phyloP scores from a whole-genome alignment of 2,888 invertebrate species.

The Hecatera dysodea region DNA sequence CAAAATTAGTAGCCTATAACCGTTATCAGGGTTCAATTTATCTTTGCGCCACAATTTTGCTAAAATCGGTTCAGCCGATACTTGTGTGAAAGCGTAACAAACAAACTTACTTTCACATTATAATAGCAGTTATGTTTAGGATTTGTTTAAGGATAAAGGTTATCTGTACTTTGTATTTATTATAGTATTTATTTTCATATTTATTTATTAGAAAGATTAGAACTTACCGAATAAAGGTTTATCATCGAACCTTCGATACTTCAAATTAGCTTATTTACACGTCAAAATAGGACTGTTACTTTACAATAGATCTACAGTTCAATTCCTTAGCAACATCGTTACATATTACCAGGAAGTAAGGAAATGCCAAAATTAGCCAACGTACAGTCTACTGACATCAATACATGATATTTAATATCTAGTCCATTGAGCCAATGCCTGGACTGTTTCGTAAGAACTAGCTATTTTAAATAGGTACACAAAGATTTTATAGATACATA shows the following conservation, averaged over 20 bases:
- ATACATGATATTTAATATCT: slow-evolving; percentile 29
- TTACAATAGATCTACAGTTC: neutral
- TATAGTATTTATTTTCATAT: too few relatives aligned
- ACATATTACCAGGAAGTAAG: slow-evolving; percentile 7
- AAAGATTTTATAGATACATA: neutral
- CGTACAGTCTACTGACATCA: slow-evolving; percentile 13
- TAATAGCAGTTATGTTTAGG: too few relatives aligned
- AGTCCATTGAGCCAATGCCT: slow-evolving; percentile 3
- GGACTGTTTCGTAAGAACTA: slow-evolving; percentile 4
- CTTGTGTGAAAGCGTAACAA: too few relatives aligned
- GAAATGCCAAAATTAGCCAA: slow-evolving; percentile 9
- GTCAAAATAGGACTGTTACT: neutral
- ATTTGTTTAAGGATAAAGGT: too few relatives aligned
- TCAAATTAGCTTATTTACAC: neutral
- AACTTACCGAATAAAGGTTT: too few relatives aligned
- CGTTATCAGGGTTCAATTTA: too few relatives aligned
- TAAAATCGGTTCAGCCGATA: too few relatives aligned
- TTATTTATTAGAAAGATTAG: too few relatives aligned
- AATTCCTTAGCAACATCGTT: slow-evolving; percentile 7
- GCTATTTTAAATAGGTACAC: neutral
- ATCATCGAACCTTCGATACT: neutral
- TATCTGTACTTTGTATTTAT: too few relatives aligned
- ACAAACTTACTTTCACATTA: too few relatives aligned
- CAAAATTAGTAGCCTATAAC: too few relatives aligned
- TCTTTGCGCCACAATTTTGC: too few relatives aligned